phyloP scores from a whole-genome alignment of 2,888 invertebrate genomes.

The Eilema griseolum region DNA sequence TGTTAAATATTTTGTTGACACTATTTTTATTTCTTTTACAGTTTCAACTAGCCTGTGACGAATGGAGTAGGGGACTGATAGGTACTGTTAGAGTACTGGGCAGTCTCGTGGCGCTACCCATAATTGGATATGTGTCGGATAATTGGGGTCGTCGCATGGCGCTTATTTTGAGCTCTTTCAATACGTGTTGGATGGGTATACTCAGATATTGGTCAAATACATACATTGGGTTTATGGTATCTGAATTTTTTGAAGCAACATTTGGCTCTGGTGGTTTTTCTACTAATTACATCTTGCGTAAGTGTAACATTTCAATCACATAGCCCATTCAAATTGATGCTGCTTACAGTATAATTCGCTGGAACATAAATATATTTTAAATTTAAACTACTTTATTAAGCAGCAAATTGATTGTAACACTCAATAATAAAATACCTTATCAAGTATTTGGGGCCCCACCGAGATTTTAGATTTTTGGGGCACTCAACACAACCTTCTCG shows the following conservation, averaged over 20 bases:
- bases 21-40: constrained; percentile 53
- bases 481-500: too few species aligned
- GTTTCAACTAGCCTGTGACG: constrained; percentile 89
- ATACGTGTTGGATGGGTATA: constrained; percentile 89
- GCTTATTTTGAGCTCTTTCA: constrained; percentile 87
- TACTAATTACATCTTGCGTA: background rate
- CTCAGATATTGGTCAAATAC: constrained; percentile 88
- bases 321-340: background rate
- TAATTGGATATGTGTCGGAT: constrained; percentile 91
- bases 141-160: constrained; percentile 90
- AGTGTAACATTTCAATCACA: background rate
- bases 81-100: constrained; percentile 92
- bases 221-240: constrained; percentile 88
- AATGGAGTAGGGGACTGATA: constrained; percentile 91
- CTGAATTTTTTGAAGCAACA: constrained; percentile 90
- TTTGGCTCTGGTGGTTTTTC: constrained; percentile 70
- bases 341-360: too few species aligned
- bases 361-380: too few species aligned
- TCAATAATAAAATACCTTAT: too few species aligned
- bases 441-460: too few species aligned
- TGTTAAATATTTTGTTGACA: background rate
- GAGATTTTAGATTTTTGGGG: too few species aligned
- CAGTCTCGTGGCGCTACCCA: constrained; percentile 90
- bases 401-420: too few species aligned
- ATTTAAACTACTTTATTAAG: too few species aligned